These are phyloP conservation scores for Bubo scandiacus DNA, from an alignment of 2,113 vertebrate genomes.

Conservation along the genomic window DNA sequence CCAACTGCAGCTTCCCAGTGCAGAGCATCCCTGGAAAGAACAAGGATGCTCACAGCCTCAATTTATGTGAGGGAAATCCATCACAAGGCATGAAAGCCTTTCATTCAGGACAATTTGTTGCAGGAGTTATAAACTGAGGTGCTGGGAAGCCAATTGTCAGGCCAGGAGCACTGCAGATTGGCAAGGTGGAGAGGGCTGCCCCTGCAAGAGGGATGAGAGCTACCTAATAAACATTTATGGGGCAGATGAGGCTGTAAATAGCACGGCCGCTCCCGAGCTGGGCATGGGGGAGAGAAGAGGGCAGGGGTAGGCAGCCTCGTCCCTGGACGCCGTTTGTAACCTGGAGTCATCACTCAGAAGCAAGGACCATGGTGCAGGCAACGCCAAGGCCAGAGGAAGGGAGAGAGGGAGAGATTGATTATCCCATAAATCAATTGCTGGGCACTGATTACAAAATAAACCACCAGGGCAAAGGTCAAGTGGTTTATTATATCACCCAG, in stretches of 20 bases:
- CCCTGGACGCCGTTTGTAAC: neutral
- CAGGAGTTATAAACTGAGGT: neutral
- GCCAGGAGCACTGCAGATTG: neutral
- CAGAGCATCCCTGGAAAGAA: neutral
- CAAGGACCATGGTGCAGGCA: constrained; percentile 17
- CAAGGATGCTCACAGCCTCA: neutral
- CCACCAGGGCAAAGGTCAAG: constrained; percentile 57
- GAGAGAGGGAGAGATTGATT: constrained; percentile 14
- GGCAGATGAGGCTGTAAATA: neutral
- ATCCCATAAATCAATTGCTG: constrained; percentile 19
- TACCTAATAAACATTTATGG: neutral
- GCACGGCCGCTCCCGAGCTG: accelerated
- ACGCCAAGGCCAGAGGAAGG: neutral
- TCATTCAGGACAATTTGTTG: constrained; percentile 26
- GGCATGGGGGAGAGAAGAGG: neutral
- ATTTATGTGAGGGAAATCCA: constrained; percentile 46
- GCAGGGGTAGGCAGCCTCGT: neutral
- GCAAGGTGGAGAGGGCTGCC: neutral
- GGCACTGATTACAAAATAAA: constrained; percentile 41
- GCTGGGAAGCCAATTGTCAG: neutral
- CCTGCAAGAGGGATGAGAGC: neutral
- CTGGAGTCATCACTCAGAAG: constrained; percentile 35
- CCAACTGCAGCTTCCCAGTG: neutral
- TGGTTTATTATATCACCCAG: constrained; percentile 54
- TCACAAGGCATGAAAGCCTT: constrained; percentile 29